Evolutionary conservation across 2,113 vertebrate genomes (phyloP).

Genomic region (Aepyceros melampus): DNA sequence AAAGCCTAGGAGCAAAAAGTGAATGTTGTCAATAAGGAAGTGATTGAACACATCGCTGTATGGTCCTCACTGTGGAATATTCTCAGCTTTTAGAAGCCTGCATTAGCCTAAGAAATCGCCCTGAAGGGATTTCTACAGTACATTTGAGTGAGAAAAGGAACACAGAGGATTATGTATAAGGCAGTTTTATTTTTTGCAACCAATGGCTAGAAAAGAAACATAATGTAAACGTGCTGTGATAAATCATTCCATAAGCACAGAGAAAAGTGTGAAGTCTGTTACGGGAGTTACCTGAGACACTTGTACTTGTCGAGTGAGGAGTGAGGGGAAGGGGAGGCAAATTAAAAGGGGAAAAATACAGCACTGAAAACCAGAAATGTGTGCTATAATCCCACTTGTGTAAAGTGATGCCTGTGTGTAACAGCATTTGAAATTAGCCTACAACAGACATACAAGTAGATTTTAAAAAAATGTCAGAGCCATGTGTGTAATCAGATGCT

Average conservation of each 20-base stretch:
- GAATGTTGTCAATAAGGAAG: neutral
- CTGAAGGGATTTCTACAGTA: neutral
- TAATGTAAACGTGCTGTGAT: neutral
- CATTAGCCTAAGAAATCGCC: neutral
- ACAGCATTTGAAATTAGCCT: neutral
- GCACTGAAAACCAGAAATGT: neutral
- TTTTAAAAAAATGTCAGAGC: neutral
- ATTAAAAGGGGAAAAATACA: neutral
- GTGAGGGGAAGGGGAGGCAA: neutral
- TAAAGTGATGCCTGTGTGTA: neutral
- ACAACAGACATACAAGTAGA: neutral
- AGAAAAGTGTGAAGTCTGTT: neutral
- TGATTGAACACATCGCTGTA: neutral
- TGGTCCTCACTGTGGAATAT: rapidly evolving
- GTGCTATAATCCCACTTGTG: neutral
- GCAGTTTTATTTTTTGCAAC: neutral
- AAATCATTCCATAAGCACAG: neutral
- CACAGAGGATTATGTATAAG: neutral
- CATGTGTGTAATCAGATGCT: neutral
- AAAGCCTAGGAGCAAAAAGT: neutral
- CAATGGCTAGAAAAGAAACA: neutral
- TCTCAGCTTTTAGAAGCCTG: neutral
- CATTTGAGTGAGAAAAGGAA: neutral
- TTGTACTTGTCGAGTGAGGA: neutral
- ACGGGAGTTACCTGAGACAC: neutral